A percentile compares a stretch with the other conserved stretches of the same genome.
Conservation (phyloP, 37 sponge, comb jelly and placozoan species). For the Eunapius fragilis region DNA sequence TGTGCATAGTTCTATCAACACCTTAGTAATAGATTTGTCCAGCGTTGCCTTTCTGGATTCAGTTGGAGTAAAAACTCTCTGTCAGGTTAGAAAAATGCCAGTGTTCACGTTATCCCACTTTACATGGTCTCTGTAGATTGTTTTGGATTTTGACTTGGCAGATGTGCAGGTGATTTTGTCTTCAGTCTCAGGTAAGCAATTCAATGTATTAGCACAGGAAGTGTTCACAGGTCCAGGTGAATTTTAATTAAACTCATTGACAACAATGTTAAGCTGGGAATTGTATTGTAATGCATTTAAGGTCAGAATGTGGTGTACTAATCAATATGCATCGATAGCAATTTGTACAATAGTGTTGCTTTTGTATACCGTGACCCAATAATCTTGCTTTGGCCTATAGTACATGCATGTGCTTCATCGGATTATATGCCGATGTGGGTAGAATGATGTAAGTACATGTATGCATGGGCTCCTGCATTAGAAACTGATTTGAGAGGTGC, state of each 20-base stretch:
- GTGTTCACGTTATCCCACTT: background rate
- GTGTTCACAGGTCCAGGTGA: no score
- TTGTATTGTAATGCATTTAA: background rate
- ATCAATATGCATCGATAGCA: background rate
- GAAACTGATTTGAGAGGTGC: no score
- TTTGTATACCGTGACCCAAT: no score
- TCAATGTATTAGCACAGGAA: background rate
- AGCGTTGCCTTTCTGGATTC: constrained; percentile 68
- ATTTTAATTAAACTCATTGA: no score
- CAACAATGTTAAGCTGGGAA: no score
- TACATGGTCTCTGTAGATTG: constrained; percentile 16
- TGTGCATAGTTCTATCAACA: constrained; percentile 31
- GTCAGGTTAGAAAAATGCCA: constrained; percentile 13
- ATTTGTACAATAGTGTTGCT: no score
- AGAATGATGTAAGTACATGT: no score
- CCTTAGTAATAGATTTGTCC: constrained; percentile 58
- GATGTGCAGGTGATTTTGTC: constrained; percentile 69
- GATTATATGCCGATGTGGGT: no score
- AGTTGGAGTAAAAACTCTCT: constrained; percentile 63
- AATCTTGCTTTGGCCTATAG: no score
- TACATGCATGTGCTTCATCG: no score
- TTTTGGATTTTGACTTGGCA: constrained; percentile 48
- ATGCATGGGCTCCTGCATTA: no score
- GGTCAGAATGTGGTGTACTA: background rate
- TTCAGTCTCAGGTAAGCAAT: constrained; percentile 48